These are phyloP conservation scores for Xanthorhoe designata DNA, from an alignment of 2,888 invertebrate species.

Conservation along the genomic window DNA sequence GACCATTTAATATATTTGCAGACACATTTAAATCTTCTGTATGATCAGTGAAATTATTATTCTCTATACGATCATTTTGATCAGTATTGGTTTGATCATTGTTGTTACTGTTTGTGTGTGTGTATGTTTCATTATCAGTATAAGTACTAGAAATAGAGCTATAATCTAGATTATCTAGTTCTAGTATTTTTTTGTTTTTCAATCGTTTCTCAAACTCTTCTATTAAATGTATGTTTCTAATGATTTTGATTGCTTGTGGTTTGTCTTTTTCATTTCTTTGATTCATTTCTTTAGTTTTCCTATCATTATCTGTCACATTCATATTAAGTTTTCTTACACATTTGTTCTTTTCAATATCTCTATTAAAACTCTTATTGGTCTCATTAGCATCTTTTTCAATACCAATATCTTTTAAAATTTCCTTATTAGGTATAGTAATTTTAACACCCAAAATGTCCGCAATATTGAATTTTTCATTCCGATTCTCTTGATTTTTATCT, in stretches of 20 bases:
- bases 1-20: neutral
- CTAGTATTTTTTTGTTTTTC: neutral
- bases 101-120: too few relatives aligned
- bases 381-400: neutral
- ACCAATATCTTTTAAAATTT: neutral
- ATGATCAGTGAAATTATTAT: neutral
- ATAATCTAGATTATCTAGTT: conserved; percentile 19
- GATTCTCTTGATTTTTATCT: conserved; percentile 7
- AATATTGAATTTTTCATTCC: conserved; percentile 10
- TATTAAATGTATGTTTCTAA: conserved; percentile 43
- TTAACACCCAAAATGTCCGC: conserved; percentile 29
- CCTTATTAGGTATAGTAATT: conserved; percentile 18
- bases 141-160: neutral
- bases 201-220: conserved; percentile 47
- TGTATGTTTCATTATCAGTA: conserved; percentile 12
- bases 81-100: neutral
- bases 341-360: neutral
- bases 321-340: neutral
- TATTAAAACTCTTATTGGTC: neutral
- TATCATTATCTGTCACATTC: neutral
- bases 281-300: neutral
- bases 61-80: neutral
- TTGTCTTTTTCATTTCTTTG: neutral
- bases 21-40: neutral
- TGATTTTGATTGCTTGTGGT: conserved; percentile 43